Evolutionary conservation across 2,113 vertebrate genomes (phyloP).

Genomic region (Protomyctophum bolini): DNA sequence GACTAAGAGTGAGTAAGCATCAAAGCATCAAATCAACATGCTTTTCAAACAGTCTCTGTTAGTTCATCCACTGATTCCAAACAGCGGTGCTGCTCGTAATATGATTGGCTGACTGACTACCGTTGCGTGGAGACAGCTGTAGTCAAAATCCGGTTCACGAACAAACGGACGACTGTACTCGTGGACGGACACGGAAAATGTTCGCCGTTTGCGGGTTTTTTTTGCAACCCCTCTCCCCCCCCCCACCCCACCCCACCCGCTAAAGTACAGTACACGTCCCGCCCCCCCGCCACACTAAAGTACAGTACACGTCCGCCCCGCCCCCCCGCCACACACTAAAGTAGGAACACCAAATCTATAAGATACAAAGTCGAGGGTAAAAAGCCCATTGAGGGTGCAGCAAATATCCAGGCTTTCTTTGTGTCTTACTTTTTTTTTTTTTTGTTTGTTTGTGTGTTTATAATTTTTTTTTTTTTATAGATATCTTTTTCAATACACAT

Average conservation of each 20-base stretch:
- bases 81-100: too few species aligned
- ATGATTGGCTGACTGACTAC: constrained; percentile 3
- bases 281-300: too few species aligned
- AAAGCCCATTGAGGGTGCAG: constrained; percentile 80
- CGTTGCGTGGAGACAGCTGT: constrained; percentile 22
- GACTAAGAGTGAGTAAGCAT: constrained; percentile 25
- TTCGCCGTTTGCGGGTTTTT: constrained; percentile 66
- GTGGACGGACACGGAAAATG: constrained; percentile 64
- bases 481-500: constrained; percentile 63
- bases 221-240: constrained; percentile 47
- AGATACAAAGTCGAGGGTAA: constrained; percentile 78
- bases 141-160: constrained; percentile 30
- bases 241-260: too few species aligned
- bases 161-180: constrained; percentile 3
- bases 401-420: constrained; percentile 78
- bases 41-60: constrained; percentile 44
- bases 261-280: too few species aligned
- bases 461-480: constrained; percentile 23
- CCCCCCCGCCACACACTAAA: too few species aligned
- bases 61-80: constrained; percentile 3
- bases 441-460: constrained; percentile 27
- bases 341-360: constrained; percentile 68
- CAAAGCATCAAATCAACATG: constrained; percentile 36
- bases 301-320: too few species aligned
- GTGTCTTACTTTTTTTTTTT: constrained; percentile 35